A percentile compares a stretch with the other conserved stretches of the same genome.
These are phyloP conservation scores for Percopsis transmontana DNA, from an alignment of 2,113 vertebrate genomes.

Conservation along the genomic window DNA sequence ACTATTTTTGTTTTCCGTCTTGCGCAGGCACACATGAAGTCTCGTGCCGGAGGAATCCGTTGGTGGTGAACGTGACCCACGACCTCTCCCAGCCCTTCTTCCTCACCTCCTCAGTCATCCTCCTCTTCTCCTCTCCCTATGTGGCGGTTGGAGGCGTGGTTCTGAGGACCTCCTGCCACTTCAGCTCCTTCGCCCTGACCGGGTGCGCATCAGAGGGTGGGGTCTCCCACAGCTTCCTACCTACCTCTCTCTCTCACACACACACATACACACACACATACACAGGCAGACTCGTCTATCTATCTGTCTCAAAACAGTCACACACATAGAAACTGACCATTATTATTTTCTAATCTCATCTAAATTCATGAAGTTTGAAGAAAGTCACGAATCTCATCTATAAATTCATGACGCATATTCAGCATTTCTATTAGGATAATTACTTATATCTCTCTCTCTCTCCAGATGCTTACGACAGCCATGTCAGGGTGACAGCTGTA, in stretches of 20 bases:
- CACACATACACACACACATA: slow-evolving; percentile 16
- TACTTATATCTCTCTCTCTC: slow-evolving; percentile 15
- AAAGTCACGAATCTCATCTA: too few species aligned
- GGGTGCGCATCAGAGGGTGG: slow-evolving; percentile 82
- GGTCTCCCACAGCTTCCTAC: slow-evolving; percentile 75
- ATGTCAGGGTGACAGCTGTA: slow-evolving; percentile 73
- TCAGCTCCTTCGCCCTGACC: slow-evolving; percentile 72
- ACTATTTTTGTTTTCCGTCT: background rate
- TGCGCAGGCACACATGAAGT: slow-evolving; percentile 82
- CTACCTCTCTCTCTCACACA: slow-evolving; percentile 65
- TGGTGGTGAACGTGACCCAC: slow-evolving; percentile 82
- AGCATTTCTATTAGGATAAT: too few species aligned
- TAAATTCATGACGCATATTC: too few species aligned
- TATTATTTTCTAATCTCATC: too few species aligned
- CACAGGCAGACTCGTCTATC: slow-evolving; percentile 8
- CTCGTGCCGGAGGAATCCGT: slow-evolving; percentile 87
- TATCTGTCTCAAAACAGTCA: too few species aligned
- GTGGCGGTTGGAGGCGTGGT: slow-evolving; percentile 88
- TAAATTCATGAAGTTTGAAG: too few species aligned
- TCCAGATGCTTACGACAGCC: slow-evolving; percentile 74
- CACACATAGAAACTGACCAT: background rate
- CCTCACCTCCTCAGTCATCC: slow-evolving; percentile 73
- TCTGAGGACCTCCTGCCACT: slow-evolving; percentile 80
- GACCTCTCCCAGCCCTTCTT: slow-evolving; percentile 69
- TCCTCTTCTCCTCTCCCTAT: slow-evolving; percentile 84